These are phyloP conservation scores for Xestia xanthographa DNA, from an alignment of 2,888 invertebrate species.

Conservation along the genomic window DNA sequence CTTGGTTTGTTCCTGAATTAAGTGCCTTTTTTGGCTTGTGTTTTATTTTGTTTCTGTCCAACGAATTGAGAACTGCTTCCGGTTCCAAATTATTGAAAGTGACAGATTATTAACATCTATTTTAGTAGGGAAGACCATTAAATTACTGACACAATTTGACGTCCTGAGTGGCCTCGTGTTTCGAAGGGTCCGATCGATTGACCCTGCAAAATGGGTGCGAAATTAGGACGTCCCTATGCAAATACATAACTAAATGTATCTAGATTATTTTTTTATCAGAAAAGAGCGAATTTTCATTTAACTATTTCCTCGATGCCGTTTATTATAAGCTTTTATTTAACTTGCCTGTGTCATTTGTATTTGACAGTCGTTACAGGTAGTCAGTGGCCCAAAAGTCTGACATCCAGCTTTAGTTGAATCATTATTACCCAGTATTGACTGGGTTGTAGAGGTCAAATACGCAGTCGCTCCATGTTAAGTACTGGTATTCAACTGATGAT, in stretches of 20 bases:
- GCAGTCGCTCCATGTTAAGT: no score
- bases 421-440: no score
- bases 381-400: no score
- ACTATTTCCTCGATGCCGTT: neutral
- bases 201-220: conserved; percentile 42
- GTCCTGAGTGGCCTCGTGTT: conserved; percentile 6
- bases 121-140: conserved; percentile 23
- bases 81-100: neutral
- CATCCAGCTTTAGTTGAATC: no score
- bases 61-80: no score
- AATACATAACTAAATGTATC: neutral
- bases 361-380: no score
- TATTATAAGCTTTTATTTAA: neutral
- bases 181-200: conserved; percentile 35
- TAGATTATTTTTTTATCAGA: neutral
- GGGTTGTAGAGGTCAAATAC: no score
- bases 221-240: conserved; percentile 33
- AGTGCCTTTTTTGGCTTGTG: no score
- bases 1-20: no score
- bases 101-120: conserved; percentile 1
- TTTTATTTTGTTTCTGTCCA: no score
- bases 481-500: no score
- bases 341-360: no score
- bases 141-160: conserved; percentile 41
- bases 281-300: neutral